These are phyloP conservation scores for Actenoides lindsayi DNA, from an alignment of 2,113 vertebrate genomes.

Conservation along the genomic window DNA sequence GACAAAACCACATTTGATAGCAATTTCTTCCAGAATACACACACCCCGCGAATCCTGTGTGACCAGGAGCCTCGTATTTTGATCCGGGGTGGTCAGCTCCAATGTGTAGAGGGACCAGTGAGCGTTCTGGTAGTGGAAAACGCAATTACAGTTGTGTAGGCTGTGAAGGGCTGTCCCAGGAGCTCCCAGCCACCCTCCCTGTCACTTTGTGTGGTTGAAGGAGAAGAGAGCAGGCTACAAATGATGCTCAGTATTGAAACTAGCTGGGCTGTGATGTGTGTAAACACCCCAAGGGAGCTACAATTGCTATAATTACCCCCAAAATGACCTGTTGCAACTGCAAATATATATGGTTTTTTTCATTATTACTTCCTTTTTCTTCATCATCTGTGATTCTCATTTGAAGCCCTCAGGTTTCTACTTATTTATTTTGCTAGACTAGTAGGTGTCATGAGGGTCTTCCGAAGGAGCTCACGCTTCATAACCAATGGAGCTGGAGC, in stretches of 20 bases:
- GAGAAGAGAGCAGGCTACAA: accelerated
- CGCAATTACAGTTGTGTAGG: not conserved
- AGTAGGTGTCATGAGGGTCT: not conserved
- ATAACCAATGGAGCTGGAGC: not conserved
- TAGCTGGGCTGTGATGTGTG: not conserved
- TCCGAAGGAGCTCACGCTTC: not conserved
- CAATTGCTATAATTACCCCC: not conserved
- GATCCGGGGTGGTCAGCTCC: not conserved
- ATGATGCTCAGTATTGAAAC: accelerated
- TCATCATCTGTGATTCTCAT: not conserved
- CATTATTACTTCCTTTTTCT: not conserved
- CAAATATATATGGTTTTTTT: accelerated
- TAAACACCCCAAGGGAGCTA: not conserved
- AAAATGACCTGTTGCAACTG: not conserved
- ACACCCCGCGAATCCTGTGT: not conserved
- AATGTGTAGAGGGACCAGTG: accelerated
- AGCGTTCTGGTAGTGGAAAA: accelerated
- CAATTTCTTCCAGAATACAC: not conserved
- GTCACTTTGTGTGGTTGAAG: not conserved
- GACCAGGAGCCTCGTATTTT: accelerated
- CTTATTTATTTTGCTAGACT: not conserved
- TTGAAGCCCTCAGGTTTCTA: not conserved
- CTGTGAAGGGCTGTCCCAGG: not conserved
- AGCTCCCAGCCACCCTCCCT: not conserved
- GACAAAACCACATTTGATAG: not conserved